Base-by-base conservation (phyloP, 1,140 invertebrate genomes). In the Diprion similis region DNA sequence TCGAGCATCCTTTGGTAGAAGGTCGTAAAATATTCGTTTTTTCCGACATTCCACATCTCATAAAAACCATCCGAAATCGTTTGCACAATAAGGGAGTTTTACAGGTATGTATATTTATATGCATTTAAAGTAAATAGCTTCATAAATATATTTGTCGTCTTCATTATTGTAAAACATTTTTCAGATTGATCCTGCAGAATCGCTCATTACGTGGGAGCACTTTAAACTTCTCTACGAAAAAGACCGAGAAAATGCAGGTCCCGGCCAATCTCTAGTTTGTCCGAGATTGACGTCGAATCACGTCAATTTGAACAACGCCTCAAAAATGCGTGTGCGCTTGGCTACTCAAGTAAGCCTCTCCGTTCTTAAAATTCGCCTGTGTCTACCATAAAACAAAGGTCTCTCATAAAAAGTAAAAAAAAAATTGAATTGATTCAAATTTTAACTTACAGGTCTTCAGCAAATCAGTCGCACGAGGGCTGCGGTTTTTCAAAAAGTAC, bases 41-140 rank as follows among this genome's bases (percentile, higher is more conserved):
- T 59, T 79, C 76, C 6, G 78, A 79, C 51, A 68, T 74, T 48
- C 75, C 78, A 13, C 79, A 80, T 72, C 65, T 80, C n/a, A 75
- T 78, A 0, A 79, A 80, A 71, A 79, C 72, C 11, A 74, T 80
- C 8, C 47, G 77, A 72, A 79, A 80, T 45, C 73, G 74, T 9
- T 71, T 77, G 48, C 79, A 46, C 68, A 73, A 18, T 24, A 74
- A 1, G 72, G 75, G 64, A 59, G 73, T 6, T 71, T 72, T 47
- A 69, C 74, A 24, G 72, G 67, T 37, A 3, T 6, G 24, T 37
- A 37, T 3, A 37, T 4, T 3, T 37, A 37, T 3, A 37, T 37
- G 24, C 24, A 6, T 37, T 37, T 3, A 37, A 37, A 37, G 24
- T 6, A 1, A 37, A 37, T 6, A 37, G 2, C 24, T 1, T 37